Evolutionary conservation across 2,888 invertebrate genomes (phyloP).

Genomic region (Nomada hirtipes): DNA sequence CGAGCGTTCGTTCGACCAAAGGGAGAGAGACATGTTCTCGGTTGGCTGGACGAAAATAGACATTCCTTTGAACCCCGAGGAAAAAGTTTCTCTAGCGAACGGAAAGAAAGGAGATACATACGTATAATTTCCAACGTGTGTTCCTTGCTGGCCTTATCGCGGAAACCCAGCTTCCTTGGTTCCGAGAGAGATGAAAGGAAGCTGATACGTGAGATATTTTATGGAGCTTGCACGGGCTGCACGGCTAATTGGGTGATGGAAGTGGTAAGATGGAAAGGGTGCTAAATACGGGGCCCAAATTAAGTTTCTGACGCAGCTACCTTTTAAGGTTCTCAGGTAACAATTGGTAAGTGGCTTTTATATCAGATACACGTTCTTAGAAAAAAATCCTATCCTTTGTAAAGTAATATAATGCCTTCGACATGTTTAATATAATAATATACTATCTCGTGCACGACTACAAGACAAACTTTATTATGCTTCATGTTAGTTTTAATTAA

Average conservation of each 20-base stretch:
- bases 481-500: neutral
- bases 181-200: neutral
- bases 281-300: neutral
- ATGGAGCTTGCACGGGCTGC: neutral
- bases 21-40: constrained; percentile 6
- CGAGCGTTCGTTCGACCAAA: constrained; percentile 16
- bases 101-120: constrained; percentile 3
- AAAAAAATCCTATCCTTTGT: too few species aligned
- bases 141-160: constrained; percentile 17
- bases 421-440: too few species aligned
- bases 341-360: neutral
- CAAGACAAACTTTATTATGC: too few species aligned
- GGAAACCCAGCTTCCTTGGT: neutral
- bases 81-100: constrained; percentile 21
- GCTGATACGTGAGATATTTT: neutral
- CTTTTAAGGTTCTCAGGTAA: neutral
- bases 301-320: neutral
- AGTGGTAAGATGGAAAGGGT: neutral
- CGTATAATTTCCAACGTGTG: constrained; percentile 21
- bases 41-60: constrained; percentile 40
- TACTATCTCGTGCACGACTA: too few species aligned
- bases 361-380: too few species aligned
- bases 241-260: neutral
- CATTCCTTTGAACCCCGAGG: constrained; percentile 47
- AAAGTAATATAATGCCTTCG: too few species aligned